phyloP scores from a whole-genome alignment of 2,888 invertebrate genomes.

The Patella caerulea region DNA sequence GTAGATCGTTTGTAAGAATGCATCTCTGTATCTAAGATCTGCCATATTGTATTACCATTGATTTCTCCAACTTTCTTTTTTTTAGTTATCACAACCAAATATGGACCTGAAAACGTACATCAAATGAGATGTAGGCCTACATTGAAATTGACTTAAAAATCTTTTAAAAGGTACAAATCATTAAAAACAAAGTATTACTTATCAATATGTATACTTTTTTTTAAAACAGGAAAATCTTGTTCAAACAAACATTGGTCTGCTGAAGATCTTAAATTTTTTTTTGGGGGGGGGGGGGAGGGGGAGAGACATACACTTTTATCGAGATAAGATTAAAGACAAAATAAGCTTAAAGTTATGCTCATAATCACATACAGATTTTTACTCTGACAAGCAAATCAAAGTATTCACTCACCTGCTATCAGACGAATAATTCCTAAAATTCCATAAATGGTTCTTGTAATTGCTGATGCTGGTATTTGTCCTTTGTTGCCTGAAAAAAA shows the following conservation, averaged over 20 bases:
- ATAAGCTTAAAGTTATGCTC: neutral
- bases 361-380: neutral
- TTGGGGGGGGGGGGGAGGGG: too few species aligned
- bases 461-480: conserved; percentile 78
- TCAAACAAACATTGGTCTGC: neutral
- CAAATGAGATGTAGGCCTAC: neutral
- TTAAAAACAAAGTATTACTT: too few species aligned
- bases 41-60: conserved; percentile 67
- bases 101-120: conserved; percentile 77
- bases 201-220: too few species aligned
- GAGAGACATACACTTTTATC: neutral
- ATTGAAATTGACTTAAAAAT: too few species aligned
- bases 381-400: conserved; percentile 9
- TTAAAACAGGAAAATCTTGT: neutral
- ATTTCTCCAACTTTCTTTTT: conserved; percentile 82
- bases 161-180: too few species aligned
- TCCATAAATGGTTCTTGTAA: conserved; percentile 82
- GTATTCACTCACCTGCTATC: conserved; percentile 75
- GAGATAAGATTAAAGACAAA: neutral
- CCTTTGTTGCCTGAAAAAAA: conserved; percentile 74
- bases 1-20: conserved; percentile 88
- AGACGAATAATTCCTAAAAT: conserved; percentile 88
- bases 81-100: conserved; percentile 90
- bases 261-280: too few species aligned
- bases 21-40: conserved; percentile 69